phyloP scores from a whole-genome alignment of 2,113 vertebrate genomes.

The Crypturellus undulatus region DNA sequence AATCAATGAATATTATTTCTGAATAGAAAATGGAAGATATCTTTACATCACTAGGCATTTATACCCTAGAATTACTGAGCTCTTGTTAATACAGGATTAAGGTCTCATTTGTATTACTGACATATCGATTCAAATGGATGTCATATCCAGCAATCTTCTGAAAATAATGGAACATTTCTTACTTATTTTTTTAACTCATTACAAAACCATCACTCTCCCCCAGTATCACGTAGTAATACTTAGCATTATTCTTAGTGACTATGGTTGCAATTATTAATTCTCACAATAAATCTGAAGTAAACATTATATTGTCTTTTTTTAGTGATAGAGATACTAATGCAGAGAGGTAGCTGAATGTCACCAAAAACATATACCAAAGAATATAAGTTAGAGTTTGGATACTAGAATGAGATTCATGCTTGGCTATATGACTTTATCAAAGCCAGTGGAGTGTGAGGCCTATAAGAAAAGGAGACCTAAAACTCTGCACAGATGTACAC shows the following conservation, averaged over 20 bases:
- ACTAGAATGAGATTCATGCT: slow-evolving; percentile 16
- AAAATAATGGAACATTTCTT: background rate
- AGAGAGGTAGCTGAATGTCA: background rate
- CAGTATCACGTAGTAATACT: background rate
- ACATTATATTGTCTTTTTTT: background rate
- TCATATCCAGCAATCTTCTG: background rate
- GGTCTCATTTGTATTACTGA: background rate
- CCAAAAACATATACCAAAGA: background rate
- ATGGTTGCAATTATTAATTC: background rate
- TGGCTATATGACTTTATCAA: background rate
- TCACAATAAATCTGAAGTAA: background rate
- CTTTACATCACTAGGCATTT: background rate
- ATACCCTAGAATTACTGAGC: background rate
- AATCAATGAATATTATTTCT: slow-evolving; percentile 43
- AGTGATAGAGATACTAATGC: background rate
- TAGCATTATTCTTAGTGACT: background rate
- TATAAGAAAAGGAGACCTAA: background rate
- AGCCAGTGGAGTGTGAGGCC: background rate
- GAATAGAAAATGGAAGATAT: background rate
- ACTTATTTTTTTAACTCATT: background rate
- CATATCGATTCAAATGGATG: background rate
- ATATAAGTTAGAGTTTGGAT: background rate
- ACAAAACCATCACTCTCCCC: background rate
- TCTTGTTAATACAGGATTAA: background rate
- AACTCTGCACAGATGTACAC: background rate